A percentile compares a stretch with the other conserved stretches of the same genome.
Conservation (phyloP, 1,140 invertebrate genomes). For the Dinoponera quadriceps region DNA sequence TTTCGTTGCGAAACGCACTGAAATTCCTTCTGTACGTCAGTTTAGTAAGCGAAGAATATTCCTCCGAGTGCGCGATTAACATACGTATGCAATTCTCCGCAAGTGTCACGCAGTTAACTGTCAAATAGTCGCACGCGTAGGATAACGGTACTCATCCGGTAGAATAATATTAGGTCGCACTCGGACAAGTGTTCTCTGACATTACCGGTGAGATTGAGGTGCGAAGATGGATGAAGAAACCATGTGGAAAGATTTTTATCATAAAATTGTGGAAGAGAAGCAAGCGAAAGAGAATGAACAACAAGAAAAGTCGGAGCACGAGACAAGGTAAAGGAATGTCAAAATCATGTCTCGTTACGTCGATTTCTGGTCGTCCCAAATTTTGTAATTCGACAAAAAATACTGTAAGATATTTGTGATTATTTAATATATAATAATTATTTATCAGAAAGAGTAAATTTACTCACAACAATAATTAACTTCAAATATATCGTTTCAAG, state of each 20-base stretch:
- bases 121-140: not conserved
- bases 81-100: not conserved
- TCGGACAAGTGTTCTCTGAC: not conserved
- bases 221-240: constrained; percentile 87
- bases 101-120: not conserved
- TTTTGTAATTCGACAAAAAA: not conserved
- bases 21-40: not conserved
- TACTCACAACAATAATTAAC: not conserved
- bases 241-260: constrained; percentile 90
- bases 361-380: not conserved
- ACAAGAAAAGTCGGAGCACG: constrained; percentile 87
- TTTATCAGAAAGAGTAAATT: not conserved
- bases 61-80: constrained; percentile 12
- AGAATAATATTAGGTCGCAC: not conserved
- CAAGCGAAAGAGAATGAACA: constrained; percentile 87
- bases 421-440: too few species aligned
- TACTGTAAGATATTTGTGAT: not conserved
- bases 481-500: not conserved
- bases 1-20: constrained; percentile 15
- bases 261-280: constrained; percentile 87
- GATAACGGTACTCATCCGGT: not conserved
- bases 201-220: constrained; percentile 25
- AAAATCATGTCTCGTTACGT: not conserved
- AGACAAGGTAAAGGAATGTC: constrained; percentile 86
- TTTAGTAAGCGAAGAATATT: constrained; percentile 11